Conservation (phyloP, 2,113 vertebrate species). For the Thermophis baileyi region DNA sequence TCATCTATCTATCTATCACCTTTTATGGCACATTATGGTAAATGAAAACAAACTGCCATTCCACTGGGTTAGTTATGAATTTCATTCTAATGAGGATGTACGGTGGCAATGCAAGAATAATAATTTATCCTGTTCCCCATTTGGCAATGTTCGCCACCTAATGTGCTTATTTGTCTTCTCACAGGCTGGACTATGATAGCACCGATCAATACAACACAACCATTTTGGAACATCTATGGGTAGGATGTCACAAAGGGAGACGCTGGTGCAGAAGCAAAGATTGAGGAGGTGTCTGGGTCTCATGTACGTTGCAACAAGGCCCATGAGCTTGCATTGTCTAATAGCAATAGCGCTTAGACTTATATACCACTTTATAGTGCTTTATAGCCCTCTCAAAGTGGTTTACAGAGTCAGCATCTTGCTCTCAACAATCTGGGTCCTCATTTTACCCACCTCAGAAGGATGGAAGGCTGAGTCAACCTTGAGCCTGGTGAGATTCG, state of each 20-base stretch:
- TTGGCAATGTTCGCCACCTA: conserved; percentile 34
- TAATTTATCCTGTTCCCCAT: conserved; percentile 40
- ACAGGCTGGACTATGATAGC: conserved; percentile 51
- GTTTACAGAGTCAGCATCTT: too few species aligned
- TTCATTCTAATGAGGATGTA: conserved; percentile 43
- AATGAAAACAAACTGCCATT: conserved; percentile 35
- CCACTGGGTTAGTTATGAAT: conserved; percentile 46
- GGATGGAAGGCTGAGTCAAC: too few species aligned
- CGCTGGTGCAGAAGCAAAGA: conserved; percentile 56
- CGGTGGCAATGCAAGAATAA: conserved; percentile 45
- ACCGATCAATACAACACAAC: conserved; percentile 47
- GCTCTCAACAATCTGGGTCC: too few species aligned
- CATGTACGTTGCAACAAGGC: conserved; percentile 61
- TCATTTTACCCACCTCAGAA: too few species aligned
- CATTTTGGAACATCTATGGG: conserved; percentile 41
- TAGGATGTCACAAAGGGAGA: conserved; percentile 35
- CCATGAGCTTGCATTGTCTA: conserved; percentile 38
- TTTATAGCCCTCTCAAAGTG: too few species aligned
- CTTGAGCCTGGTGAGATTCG: too few species aligned
- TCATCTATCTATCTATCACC: too few species aligned
- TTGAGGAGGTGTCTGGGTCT: conserved; percentile 46
- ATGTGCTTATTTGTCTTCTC: conserved; percentile 58
- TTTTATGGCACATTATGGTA: conserved; percentile 29
- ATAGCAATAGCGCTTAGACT: too few species aligned
- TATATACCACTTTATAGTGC: too few species aligned